Percentiles rank a stretch among this genome's conserved stretches.
Evolutionary conservation across 2,888 invertebrate species (phyloP).

Genomic region (Cryptocheilus praepositus): DNA sequence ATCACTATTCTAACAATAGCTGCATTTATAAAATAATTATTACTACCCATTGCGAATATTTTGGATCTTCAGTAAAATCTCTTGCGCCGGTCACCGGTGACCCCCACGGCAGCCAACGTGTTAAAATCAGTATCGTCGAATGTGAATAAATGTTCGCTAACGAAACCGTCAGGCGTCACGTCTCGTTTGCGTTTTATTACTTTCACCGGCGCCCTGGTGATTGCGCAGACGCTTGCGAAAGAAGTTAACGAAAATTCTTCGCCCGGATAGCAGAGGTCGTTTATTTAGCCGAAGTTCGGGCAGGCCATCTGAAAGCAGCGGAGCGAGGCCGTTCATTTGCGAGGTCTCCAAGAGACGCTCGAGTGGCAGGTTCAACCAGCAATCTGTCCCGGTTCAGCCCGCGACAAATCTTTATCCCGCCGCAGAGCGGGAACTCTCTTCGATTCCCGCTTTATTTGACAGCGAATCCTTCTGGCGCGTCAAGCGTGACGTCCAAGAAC

Average conservation of each 20-base stretch:
- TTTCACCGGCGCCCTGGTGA: no score
- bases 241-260: not conserved
- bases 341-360: conserved; percentile 23
- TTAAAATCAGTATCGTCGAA: no score
- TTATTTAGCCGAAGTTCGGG: no score
- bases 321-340: conserved; percentile 17
- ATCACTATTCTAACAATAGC: no score
- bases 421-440: not conserved
- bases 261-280: not conserved
- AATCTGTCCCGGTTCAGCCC: conserved; percentile 31
- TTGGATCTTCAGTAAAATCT: no score
- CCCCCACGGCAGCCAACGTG: no score
- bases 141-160: no score
- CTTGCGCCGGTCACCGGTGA: no score
- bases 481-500: conserved; percentile 15
- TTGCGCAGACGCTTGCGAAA: not conserved
- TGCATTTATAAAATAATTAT: no score
- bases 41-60: no score
- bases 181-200: no score
- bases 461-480: conserved; percentile 51
- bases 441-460: conserved; percentile 48
- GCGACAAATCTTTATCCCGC: conserved; percentile 34
- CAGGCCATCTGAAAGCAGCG: not conserved
- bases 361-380: conserved; percentile 30
- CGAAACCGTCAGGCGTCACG: no score